Conservation (phyloP, 2,888 invertebrate genomes). For the Drosophila nr. fundita region DNA sequence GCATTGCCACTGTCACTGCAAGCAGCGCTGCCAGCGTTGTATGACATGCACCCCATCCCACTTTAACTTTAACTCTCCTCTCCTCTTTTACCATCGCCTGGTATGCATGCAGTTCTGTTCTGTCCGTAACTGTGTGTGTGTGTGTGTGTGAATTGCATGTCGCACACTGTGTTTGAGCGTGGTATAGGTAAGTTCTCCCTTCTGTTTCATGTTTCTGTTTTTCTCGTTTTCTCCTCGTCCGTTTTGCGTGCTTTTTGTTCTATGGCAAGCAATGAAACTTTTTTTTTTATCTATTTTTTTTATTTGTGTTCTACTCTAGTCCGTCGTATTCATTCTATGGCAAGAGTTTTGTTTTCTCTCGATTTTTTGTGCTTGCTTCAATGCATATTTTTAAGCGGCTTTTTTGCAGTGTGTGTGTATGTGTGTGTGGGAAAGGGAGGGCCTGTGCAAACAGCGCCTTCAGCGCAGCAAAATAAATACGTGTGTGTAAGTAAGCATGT, state of each 20-base stretch:
- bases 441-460: constrained; percentile 64
- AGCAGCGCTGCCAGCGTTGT: constrained; percentile 57
- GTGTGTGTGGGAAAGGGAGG: constrained; percentile 8
- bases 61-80: constrained; percentile 1
- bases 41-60: constrained; percentile 5
- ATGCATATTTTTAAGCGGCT: constrained; percentile 79
- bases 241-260: constrained; percentile 69
- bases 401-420: constrained; percentile 32
- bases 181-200: constrained; percentile 81
- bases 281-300: constrained; percentile 33
- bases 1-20: constrained; percentile 80
- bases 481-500: constrained; percentile 3
- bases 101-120: constrained; percentile 37
- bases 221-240: constrained; percentile 34
- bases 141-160: constrained; percentile 61
- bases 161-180: constrained; percentile 68
- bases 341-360: constrained; percentile 38
- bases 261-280: constrained; percentile 66
- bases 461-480: constrained; percentile 28
- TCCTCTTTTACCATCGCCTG: background rate
- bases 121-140: constrained; percentile 18
- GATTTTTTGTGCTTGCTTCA: constrained; percentile 55
- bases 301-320: constrained; percentile 54
- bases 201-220: constrained; percentile 35
- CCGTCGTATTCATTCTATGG: constrained; percentile 51